phyloP scores from a whole-genome alignment of 2,888 invertebrate genomes.

The Metallyticus violacea region DNA sequence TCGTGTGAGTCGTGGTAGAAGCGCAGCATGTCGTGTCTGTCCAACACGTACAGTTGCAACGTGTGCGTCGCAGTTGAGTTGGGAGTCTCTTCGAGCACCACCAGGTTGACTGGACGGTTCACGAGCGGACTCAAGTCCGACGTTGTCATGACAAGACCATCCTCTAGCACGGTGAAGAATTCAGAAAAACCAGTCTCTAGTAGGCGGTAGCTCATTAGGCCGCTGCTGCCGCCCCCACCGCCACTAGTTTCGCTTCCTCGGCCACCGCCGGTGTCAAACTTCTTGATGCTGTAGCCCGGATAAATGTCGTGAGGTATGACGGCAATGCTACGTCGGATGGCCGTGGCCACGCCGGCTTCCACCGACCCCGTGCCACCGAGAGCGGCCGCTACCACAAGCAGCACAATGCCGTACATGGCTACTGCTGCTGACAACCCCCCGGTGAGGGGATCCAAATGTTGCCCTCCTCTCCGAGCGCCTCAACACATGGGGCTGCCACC shows the following conservation, averaged over 20 bases:
- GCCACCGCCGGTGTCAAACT: constrained; percentile 59
- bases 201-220: constrained; percentile 55
- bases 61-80: constrained; percentile 78
- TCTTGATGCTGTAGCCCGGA: constrained; percentile 83
- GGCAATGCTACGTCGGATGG: constrained; percentile 41
- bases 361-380: background rate
- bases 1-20: constrained; percentile 64
- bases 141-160: constrained; percentile 89
- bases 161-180: constrained; percentile 82
- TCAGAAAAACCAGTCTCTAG: constrained; percentile 78
- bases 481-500: constrained; percentile 21
- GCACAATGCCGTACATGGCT: background rate
- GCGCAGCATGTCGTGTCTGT: constrained; percentile 76
- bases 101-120: constrained; percentile 75
- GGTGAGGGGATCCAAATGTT: background rate
- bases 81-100: constrained; percentile 77
- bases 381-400: background rate
- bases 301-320: constrained; percentile 87
- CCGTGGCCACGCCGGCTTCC: background rate
- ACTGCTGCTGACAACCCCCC: background rate
- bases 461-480: constrained; percentile 3
- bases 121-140: constrained; percentile 78
- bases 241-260: constrained; percentile 40
- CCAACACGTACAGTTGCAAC: constrained; percentile 77
- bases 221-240: constrained; percentile 38